Evolutionary conservation across 1,140 invertebrate species (phyloP), one percentile per base, ranked within the genome.

Genomic region (Pogonus chalceus): DNA sequence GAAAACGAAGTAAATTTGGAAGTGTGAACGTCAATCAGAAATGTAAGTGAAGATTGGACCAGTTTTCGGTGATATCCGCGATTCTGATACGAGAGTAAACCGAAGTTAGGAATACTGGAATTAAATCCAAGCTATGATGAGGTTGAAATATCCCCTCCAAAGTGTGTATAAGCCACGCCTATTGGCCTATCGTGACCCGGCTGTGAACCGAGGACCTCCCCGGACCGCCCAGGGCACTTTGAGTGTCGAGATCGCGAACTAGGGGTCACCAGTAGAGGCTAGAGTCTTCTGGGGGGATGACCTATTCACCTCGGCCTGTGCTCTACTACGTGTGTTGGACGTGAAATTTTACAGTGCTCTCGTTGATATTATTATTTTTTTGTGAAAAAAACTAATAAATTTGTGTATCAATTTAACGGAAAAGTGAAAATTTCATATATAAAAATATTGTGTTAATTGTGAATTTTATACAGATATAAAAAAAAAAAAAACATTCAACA

Each of bases 201-300:
- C 62, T 66, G 59, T 68, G 66, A 69, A 67, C 64, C 63, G 62
- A 57, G 66, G 63, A 61, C 62, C 67, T 64, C 65, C 69, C 64
- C 49, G 64, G 58, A 60, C 64, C 66, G 64, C 66, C 67, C 67
- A 68, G 64, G 67, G 64, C 67, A 66, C 65, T 66, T 66, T 60
- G 37, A 56, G 68, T 70, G 65, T 67, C 69, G 63, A 65, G 65
- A 57, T 62, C 62, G 60, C 65, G 62, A 62, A 61, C 66, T 58
- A 68, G 66, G 68, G 65, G 66, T 67, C 66, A 68, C 68, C 60
- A 70, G 65, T 70, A 69, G 65, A 68, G 67, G 64, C 67, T 65
- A 69, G 66, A 67, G 65, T 64, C 65, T 68, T 64, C 65, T 61
- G 64, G 60, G 64, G 65, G 66, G 58, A 68, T 68, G 65, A 68